Base-by-base conservation (phyloP, 92 coral and sea anemone species). In the Meandrina meandrites region DNA sequence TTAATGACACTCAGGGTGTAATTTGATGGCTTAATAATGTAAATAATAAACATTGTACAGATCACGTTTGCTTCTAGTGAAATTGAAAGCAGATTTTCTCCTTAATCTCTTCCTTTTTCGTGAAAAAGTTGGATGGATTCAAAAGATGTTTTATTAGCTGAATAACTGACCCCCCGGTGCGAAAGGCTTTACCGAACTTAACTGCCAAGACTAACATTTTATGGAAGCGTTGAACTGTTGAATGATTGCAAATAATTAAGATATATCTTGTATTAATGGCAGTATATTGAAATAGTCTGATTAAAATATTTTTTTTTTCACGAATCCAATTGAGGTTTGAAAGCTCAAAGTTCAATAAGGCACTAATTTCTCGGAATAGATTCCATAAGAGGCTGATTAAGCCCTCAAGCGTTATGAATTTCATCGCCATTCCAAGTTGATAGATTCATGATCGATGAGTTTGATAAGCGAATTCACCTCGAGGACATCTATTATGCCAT, bases 401-500 rank as follows among this genome's bases (percentile, higher is more conserved):
- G 78, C 79, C 69, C 50, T 74, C 74, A n/a, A 85, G 80, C 68
- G 88, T 42, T 85, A 62, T 76, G 76, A 50, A 48, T 73, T 18
- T 27, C 37, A 36, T 37, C 34, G 80, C 54, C 54, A 48, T 85
- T 60, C 69, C 76, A 78, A 12, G 42, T 22, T 85, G 81, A 76
- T 58, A n/a, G 76, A 77, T 60, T 56, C 60, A 76, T 32, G 75
- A 60, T 76, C 30, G 82, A 85, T 85, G 51, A 19, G 27, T 17
- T 14, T 22, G 88, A 85, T 85, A 76, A 77, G 64, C 64, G 4
- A 48, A 56, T 85, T 47, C 17, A 22, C 76, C 88, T 48, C 22
- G 58, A 73, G 88, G 62, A 54, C 67, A 70, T 85, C 82, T 73
- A 85, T 85, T 76, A 85, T 45, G 50, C 82, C 76, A 64, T 64